Evolutionary conservation across 1,140 invertebrate species (phyloP), one percentile per base, ranked within the genome.

Genomic region (Latrodectus geometricus): DNA sequence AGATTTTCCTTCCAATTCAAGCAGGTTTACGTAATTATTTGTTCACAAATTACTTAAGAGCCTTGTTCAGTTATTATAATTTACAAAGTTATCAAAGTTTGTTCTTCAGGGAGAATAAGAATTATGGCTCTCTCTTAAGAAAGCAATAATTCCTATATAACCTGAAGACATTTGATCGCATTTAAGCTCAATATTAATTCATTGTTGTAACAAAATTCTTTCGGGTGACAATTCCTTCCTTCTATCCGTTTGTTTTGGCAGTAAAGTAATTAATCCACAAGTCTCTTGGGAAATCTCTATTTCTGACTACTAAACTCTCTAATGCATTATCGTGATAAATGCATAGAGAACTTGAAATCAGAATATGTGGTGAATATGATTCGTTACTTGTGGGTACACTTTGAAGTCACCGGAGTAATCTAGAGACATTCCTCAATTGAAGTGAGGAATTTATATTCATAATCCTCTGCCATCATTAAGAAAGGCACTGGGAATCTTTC

Each of bases 371-470:
- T 14, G 52, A 76, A 78, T 65, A n/a, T 78, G 17, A 12, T 9
- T 49, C 15, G 14, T 66, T 15, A 56, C 23, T 66, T 21, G 5
- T 17, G 23, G 15, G 15, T 80, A 70, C 66, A 80, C 49, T 80
- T 80, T 35, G 48, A 14, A 80, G 78, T 74, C 70, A 12, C 50
- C 23, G 50, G 56, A 35, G 17, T 82, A 82, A 82, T 82, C 80
- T 69, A 49, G 20, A 54, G 15, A 48, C 80, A 82, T 82, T 11
- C 48, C 70, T 82, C 80, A 82, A 82, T 73, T 52, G 73, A 61
- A 82, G 80, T 54, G 80, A 61, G 49, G 70, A 69, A 70, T 80
- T 80, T 80, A 80, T 82, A 82, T 82, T 74, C 69, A 65, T 82
- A 72, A 82, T 82, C 80, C 69, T 82, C 70, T 72, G 17, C 69